Percentiles rank a stretch among this genome's conserved stretches.
Evolutionary conservation across 2,797 vertebrate genomes (phyloP).

Genomic region (Danio choprae): DNA sequence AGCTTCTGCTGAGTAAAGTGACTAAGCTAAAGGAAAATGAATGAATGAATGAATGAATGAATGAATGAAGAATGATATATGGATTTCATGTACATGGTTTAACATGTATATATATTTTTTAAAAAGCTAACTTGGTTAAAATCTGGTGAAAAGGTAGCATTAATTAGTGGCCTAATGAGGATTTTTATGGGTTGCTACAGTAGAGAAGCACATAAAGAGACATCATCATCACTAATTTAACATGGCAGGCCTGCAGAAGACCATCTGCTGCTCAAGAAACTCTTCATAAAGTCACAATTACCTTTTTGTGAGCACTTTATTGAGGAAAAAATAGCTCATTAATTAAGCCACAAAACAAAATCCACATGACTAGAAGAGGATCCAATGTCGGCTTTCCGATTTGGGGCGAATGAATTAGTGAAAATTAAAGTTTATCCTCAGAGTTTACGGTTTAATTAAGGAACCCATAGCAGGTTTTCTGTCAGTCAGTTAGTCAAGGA

Average conservation of each 20-base stretch:
- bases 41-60: too few species aligned
- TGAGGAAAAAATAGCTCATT: constrained; percentile 95
- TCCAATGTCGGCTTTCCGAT: constrained; percentile 66
- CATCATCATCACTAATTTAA: constrained; percentile 96
- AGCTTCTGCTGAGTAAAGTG: too few species aligned
- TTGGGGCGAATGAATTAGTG: constrained; percentile 19
- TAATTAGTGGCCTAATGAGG: constrained; percentile 83
- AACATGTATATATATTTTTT: too few species aligned
- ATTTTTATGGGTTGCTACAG: constrained; percentile 85
- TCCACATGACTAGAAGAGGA: constrained; percentile 49
- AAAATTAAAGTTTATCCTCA: not conserved
- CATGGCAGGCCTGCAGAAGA: constrained; percentile 94
- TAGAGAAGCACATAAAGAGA: constrained; percentile 90
- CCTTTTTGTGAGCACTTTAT: constrained; percentile 98
- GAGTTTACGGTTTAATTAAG: not conserved
- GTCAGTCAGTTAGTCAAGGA: too few species aligned
- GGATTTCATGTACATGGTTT: constrained; percentile 61
- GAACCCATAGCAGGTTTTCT: too few species aligned
- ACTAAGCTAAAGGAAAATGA: too few species aligned
- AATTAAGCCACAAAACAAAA: constrained; percentile 88
- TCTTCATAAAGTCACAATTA: constrained; percentile 99
- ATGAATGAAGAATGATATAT: too few species aligned
- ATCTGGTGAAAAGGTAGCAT: constrained; percentile 72
- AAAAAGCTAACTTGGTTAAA: too few species aligned
- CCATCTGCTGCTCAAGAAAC: constrained; percentile 98